Evolutionary conservation across 92 coral and sea anemone species (phyloP).

Genomic region (Phenganax stokvisi): DNA sequence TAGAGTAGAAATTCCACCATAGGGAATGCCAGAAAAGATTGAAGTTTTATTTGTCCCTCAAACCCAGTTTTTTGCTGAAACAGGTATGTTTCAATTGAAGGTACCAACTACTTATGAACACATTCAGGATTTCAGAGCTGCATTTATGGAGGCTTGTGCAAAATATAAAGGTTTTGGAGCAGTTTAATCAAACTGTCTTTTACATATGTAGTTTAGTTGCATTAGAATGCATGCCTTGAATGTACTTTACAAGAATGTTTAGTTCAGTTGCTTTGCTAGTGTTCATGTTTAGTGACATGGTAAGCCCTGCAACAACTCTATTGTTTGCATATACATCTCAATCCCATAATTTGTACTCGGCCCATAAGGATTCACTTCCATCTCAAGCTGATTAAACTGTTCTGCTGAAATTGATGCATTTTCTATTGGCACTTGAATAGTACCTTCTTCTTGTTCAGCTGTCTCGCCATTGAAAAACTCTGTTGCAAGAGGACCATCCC

Average conservation of each 20-base stretch:
- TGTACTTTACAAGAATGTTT: not conserved
- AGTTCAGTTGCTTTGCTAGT: not conserved
- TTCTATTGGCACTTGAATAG: not conserved
- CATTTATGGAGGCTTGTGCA: constrained; percentile 26
- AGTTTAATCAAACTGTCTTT: not conserved
- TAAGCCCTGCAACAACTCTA: not conserved
- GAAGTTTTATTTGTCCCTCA: not conserved
- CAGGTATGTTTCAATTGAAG: constrained; percentile 12
- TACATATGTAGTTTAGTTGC: not conserved
- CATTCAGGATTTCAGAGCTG: not conserved
- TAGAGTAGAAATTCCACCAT: not conserved
- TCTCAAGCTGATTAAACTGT: constrained; percentile 18
- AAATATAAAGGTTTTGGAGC: constrained; percentile 18
- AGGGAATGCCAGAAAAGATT: not conserved
- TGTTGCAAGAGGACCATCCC: not conserved
- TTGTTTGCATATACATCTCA: constrained; percentile 6
- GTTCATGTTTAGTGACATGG: not conserved
- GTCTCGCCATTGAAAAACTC: constrained; percentile 17
- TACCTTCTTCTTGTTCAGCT: not conserved
- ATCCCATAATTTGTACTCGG: constrained; percentile 9
- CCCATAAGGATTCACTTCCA: not conserved
- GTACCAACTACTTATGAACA: constrained; percentile 1
- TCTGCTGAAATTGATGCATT: constrained; percentile 16
- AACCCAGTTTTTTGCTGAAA: constrained; percentile 1
- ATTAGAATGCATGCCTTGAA: not conserved